These are phyloP conservation scores for Formica selysi DNA, from an alignment of 1,140 invertebrate species.

Conservation along the genomic window DNA sequence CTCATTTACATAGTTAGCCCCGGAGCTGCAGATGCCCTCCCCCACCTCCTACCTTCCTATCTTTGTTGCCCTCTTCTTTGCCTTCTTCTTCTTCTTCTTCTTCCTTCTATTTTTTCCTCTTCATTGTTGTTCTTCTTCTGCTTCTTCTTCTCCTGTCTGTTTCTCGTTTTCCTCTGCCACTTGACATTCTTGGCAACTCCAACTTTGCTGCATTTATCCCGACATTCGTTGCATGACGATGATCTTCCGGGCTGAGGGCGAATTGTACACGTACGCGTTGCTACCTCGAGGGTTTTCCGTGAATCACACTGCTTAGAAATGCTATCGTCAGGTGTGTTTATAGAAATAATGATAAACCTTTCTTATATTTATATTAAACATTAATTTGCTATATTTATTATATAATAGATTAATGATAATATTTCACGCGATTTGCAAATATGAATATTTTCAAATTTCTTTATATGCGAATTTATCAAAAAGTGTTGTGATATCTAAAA, in stretches of 20 bases:
- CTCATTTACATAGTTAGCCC: slow-evolving; percentile 86
- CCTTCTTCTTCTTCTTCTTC: slow-evolving; percentile 36
- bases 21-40: slow-evolving; percentile 79
- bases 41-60: slow-evolving; percentile 36
- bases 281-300: background rate
- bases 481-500: background rate
- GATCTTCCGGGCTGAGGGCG: slow-evolving; percentile 33
- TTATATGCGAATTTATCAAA: background rate
- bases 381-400: no score
- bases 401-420: no score
- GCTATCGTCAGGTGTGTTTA: slow-evolving; percentile 13
- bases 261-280: slow-evolving; percentile 8
- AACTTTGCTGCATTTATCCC: background rate
- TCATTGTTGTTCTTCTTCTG: slow-evolving; percentile 10
- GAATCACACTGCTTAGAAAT: background rate
- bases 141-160: background rate
- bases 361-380: background rate
- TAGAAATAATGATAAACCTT: background rate
- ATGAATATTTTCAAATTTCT: background rate
- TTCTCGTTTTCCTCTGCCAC: slow-evolving; percentile 54
- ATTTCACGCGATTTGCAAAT: background rate
- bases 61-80: slow-evolving; percentile 57
- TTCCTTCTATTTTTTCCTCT: background rate
- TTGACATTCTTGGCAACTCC: slow-evolving; percentile 40
- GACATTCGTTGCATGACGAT: slow-evolving; percentile 49